Percentiles rank a stretch among this genome's conserved stretches.
Evolutionary conservation across 1,140 invertebrate species (phyloP).

Genomic region (Pentalonia nigronervosa): DNA sequence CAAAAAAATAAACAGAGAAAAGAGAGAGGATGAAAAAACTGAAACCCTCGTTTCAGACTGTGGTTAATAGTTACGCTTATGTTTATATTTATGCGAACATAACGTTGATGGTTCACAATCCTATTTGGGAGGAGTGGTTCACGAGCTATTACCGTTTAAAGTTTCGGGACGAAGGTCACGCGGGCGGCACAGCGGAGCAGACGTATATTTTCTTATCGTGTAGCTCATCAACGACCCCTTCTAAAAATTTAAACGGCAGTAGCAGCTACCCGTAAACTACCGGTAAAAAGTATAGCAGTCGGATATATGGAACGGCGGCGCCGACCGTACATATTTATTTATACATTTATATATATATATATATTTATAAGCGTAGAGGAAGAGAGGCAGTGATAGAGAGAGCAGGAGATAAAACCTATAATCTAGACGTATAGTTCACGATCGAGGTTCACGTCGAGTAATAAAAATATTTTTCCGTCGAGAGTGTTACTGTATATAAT

Average conservation of each 20-base stretch:
- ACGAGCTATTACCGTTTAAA: constrained; percentile 18
- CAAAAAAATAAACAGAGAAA: not conserved
- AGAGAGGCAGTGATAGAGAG: not conserved
- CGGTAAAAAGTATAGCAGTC: not conserved
- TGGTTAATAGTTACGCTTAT: constrained; percentile 5
- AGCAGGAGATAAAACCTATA: not conserved
- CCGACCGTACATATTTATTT: not conserved
- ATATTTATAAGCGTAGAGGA: not conserved
- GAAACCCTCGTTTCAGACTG: not conserved
- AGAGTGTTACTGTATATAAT: not conserved
- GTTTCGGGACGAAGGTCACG: not conserved
- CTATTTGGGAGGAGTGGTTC: not conserved
- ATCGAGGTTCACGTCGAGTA: not conserved
- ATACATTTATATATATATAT: not conserved
- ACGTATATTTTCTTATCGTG: not conserved
- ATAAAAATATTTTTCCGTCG: constrained; percentile 16
- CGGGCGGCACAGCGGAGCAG: not conserved
- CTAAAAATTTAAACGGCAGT: constrained; percentile 8
- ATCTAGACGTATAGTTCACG: not conserved
- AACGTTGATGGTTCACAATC: not conserved
- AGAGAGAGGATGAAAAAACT: not conserved
- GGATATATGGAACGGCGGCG: not conserved
- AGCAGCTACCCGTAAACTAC: not conserved
- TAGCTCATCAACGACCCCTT: constrained; percentile 4
- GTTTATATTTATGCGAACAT: constrained; percentile 14